Conservation (phyloP, 2,113 vertebrate genomes). For the Perca schrenkii region DNA sequence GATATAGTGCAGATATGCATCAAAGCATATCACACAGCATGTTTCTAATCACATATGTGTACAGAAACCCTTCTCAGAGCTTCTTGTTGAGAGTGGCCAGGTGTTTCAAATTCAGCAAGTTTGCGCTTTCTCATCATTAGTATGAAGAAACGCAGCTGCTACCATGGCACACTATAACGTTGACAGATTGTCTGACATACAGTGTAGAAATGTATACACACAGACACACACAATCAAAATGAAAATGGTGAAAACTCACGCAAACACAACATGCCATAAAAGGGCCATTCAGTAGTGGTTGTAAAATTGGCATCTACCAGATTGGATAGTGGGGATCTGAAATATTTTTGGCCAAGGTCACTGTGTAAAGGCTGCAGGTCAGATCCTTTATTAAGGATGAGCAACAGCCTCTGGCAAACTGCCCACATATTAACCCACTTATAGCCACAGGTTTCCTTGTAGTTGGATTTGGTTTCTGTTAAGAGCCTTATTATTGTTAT, state of each 20-base stretch:
- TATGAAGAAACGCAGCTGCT: conserved; percentile 57
- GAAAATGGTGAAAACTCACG: background rate
- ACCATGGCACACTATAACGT: background rate
- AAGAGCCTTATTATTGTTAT: conserved; percentile 21
- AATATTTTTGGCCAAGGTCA: conserved; percentile 40
- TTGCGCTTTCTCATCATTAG: conserved; percentile 59
- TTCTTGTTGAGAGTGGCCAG: conserved; percentile 36
- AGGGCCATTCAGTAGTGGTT: background rate
- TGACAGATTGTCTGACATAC: conserved; percentile 17
- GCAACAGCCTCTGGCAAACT: conserved; percentile 32
- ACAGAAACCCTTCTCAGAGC: background rate
- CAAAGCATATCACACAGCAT: conserved; percentile 11
- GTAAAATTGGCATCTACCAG: background rate
- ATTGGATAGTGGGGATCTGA: conserved; percentile 5
- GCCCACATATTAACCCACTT: conserved; percentile 11
- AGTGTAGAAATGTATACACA: background rate
- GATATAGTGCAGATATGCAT: conserved; percentile 35
- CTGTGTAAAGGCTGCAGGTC: conserved; percentile 48
- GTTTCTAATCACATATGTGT: conserved; percentile 35
- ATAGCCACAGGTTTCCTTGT: conserved; percentile 10
- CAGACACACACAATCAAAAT: background rate
- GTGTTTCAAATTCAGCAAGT: conserved; percentile 51
- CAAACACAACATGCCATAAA: background rate
- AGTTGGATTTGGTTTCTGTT: conserved; percentile 54
- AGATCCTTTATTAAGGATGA: conserved; percentile 42